Evolutionary conservation across 2,113 vertebrate genomes (phyloP).

Genomic region (Rhinolophus ferrumequinum): DNA sequence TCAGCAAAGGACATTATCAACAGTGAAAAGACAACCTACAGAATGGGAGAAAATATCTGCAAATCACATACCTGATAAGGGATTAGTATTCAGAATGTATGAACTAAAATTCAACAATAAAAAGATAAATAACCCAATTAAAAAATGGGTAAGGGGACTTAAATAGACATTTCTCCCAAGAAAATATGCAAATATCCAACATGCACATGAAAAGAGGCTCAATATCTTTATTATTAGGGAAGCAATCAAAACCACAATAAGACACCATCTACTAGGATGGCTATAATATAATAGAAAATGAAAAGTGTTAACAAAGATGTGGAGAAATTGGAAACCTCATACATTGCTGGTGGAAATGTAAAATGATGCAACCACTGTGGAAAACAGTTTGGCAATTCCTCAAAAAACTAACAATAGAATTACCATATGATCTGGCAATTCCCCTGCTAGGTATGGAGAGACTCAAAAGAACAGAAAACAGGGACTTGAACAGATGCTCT

Average conservation of each 20-base stretch:
- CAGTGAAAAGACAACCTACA: background rate
- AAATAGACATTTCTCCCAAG: background rate
- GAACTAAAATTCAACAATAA: background rate
- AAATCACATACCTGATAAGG: background rate
- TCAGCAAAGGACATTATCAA: background rate
- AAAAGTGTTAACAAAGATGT: background rate
- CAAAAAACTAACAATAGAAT: background rate
- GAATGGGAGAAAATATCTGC: background rate
- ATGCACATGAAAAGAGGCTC: background rate
- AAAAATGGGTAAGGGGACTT: background rate
- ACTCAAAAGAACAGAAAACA: background rate
- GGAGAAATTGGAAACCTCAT: background rate
- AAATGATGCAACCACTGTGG: background rate
- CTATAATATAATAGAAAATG: background rate
- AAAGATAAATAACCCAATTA: background rate
- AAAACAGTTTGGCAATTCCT: background rate
- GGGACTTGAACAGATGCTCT: background rate
- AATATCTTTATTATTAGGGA: background rate
- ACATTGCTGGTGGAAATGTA: too few relatives aligned
- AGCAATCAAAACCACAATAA: background rate
- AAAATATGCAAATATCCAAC: background rate
- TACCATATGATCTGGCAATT: background rate
- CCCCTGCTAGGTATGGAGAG: background rate
- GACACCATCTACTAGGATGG: background rate
- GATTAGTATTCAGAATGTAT: background rate